Evolutionary conservation across 1,140 invertebrate species (phyloP), one percentile per base, ranked within the genome.

Genomic region (Pseudomyrmex gracilis): DNA sequence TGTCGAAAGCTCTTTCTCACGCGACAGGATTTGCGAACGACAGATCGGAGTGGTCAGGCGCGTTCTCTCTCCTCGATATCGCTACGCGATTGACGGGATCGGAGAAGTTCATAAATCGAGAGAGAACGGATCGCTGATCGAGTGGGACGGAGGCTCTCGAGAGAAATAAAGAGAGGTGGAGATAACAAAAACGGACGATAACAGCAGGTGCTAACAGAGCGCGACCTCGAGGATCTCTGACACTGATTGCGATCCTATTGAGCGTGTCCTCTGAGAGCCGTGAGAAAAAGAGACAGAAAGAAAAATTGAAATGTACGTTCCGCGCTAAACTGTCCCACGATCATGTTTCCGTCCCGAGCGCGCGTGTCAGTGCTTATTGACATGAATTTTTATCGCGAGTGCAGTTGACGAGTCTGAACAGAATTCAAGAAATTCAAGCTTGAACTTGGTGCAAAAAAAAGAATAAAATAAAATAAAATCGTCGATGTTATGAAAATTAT

Each of bases 101-200:
- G 73, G 73, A 71, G 45, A n/a, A 86, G 71, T 64, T 71, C 80
- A 60, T 57, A 73, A 85, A 87, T 87, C 86, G 82, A 83, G 57
- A 5, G 34, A 34, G 34, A 34, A 34, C 86, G 67, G 70, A 84
- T 73, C 85, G 61, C 66, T 64, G 67, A 77, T 63, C 80, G 71
- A 57, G 63, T 68, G 63, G 60, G 51, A 43, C 2, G 43, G 64
- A 58, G 13, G 1, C 34, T 70, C 76, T 67, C 22, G 24, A 43
- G 47, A 15, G 51, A 53, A 20, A n/a, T 22, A 34, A 55, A 49
- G 15, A 55, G 13, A 20, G 20, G n/a, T 22, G 47, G 9, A 22
- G 45, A 61, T 17, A 17, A 45, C 20, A 47, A 82, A 34, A 58
- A 60, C 51, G 22, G 10, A n/a, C 58, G 67, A 45, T 73, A 82